Evolutionary conservation across 2,888 invertebrate genomes (phyloP).

Genomic region (Drosophila emarginata): DNA sequence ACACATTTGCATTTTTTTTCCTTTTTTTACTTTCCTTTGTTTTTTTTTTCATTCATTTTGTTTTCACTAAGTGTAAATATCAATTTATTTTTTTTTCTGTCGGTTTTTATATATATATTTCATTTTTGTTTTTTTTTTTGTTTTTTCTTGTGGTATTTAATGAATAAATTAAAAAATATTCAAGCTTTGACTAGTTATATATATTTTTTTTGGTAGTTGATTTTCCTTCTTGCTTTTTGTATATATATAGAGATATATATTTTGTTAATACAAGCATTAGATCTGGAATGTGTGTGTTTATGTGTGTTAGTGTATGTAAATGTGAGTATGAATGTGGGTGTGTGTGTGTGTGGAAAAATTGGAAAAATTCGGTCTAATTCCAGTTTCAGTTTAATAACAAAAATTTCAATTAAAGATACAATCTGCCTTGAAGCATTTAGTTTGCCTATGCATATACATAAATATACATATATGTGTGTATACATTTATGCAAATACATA

Average conservation of each 20-base stretch:
- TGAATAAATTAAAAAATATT: constrained; percentile 79
- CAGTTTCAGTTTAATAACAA: not conserved
- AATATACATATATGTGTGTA: not conserved
- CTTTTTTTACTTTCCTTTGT: constrained; percentile 50
- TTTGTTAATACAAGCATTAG: constrained; percentile 43
- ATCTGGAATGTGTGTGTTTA: constrained; percentile 32
- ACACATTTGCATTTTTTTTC: constrained; percentile 73
- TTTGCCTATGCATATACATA: not conserved
- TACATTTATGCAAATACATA: not conserved
- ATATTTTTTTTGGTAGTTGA: constrained; percentile 47
- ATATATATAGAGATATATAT: constrained; percentile 43
- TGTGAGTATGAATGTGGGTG: constrained; percentile 30
- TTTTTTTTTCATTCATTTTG: constrained; percentile 49
- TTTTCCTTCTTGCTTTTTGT: constrained; percentile 42
- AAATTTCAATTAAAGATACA: not conserved
- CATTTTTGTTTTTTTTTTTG: constrained; percentile 48
- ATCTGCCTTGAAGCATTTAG: not conserved
- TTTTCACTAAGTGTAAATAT: constrained; percentile 81
- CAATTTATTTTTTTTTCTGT: constrained; percentile 64
- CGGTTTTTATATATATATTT: constrained; percentile 51
- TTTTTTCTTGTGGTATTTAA: constrained; percentile 55
- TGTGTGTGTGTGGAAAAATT: not conserved
- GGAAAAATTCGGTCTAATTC: not conserved
- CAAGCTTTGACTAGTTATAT: constrained; percentile 78
- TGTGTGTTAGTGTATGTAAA: constrained; percentile 8